These are phyloP conservation scores for Pyrocephalus nanus DNA, from an alignment of 2,797 vertebrate species.

Conservation along the genomic window DNA sequence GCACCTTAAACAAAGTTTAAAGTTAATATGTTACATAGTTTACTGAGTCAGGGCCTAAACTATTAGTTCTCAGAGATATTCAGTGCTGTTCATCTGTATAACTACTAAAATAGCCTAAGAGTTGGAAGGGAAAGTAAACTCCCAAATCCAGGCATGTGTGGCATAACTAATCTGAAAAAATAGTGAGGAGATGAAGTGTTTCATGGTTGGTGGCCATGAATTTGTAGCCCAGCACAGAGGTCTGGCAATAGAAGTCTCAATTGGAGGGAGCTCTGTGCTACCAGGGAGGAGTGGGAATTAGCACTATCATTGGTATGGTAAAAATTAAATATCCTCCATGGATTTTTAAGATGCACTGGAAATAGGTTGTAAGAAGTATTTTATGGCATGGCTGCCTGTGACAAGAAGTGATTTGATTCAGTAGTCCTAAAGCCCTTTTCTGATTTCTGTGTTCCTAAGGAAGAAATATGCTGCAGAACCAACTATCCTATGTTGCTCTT, in stretches of 20 bases:
- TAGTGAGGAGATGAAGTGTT: not conserved
- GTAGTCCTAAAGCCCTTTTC: not conserved
- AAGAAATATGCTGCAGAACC: not conserved
- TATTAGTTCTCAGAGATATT: not conserved
- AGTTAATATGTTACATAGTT: not conserved
- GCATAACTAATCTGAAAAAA: not conserved
- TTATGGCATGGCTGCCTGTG: not conserved
- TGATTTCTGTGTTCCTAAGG: not conserved
- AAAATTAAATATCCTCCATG: not conserved
- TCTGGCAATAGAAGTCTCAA: not conserved
- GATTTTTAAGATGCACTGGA: not conserved
- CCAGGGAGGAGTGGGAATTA: not conserved
- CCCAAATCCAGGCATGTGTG: not conserved
- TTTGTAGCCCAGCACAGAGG: not conserved
- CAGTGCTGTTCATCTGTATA: not conserved
- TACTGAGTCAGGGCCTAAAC: not conserved
- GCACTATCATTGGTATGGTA: not conserved
- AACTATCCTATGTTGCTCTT: not conserved
- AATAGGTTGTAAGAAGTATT: not conserved
- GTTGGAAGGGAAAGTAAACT: not conserved
- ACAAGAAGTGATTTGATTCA: not conserved
- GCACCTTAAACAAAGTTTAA: not conserved
- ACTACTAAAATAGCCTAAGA: not conserved
- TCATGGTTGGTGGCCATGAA: not conserved
- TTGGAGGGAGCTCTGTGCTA: accelerated